A percentile compares a stretch with the other conserved stretches of the same genome.
phyloP scores from a whole-genome alignment of 1,140 invertebrate species.

The Pseudomyrmex gracilis region DNA sequence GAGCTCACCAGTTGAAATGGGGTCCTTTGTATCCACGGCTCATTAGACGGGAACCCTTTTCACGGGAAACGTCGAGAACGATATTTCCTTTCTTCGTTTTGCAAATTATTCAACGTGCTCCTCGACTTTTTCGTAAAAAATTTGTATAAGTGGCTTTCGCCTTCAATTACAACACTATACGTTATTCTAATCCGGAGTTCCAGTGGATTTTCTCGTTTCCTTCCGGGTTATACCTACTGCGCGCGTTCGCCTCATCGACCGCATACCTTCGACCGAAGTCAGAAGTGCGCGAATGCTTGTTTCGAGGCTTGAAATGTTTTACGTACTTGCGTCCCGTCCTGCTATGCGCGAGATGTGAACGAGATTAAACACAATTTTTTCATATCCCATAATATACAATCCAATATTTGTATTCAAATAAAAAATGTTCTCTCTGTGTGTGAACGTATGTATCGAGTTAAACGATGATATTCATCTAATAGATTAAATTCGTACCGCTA shows the following conservation, averaged over 20 bases:
- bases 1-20: constrained; percentile 32
- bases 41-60: constrained; percentile 29
- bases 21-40: constrained; percentile 47
- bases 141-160: constrained; percentile 32
- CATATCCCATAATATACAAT: no score
- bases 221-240: neutral
- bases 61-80: constrained; percentile 7
- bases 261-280: constrained; percentile 26
- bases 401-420: no score
- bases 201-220: constrained; percentile 2
- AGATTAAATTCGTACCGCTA: neutral
- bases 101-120: constrained; percentile 37
- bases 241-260: constrained; percentile 18
- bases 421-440: neutral
- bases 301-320: constrained; percentile 27
- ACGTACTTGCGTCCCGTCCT: constrained; percentile 24
- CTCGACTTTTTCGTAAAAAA: constrained; percentile 26
- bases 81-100: constrained; percentile 23
- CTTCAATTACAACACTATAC: constrained; percentile 36
- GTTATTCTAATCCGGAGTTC: constrained; percentile 7
- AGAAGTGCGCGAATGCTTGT: constrained; percentile 27
- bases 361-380: constrained; percentile 5
- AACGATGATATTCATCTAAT: neutral
- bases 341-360: constrained; percentile 21
- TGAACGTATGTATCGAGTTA: neutral